Conservation (phyloP, 1,140 invertebrate genomes). For the Ericerus pela region DNA sequence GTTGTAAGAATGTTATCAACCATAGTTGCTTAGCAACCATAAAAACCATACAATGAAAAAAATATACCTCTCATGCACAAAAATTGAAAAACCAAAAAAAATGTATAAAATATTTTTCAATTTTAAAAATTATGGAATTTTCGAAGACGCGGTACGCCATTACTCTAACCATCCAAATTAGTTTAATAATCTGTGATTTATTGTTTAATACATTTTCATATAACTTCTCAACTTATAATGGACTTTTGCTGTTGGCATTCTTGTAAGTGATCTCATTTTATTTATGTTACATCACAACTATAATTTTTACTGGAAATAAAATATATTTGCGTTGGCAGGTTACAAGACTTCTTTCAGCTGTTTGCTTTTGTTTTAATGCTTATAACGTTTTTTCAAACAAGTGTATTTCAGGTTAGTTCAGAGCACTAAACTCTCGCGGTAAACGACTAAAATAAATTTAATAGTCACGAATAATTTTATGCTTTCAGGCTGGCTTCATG, state of each 20-base stretch:
- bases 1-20: too few relatives aligned
- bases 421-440: background rate
- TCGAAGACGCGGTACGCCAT: conserved; percentile 8
- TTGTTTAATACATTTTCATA: conserved; percentile 19
- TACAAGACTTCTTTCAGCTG: conserved; percentile 18
- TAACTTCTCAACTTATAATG: conserved; percentile 9
- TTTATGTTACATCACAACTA: background rate
- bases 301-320: background rate
- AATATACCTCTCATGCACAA: too few relatives aligned
- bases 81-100: too few relatives aligned
- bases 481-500: conserved; percentile 19
- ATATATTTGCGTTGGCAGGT: conserved; percentile 14
- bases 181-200: conserved; percentile 16
- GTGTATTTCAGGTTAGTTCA: conserved; percentile 19
- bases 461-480: conserved; percentile 1
- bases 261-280: background rate
- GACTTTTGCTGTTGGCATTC: background rate
- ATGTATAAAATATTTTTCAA: too few relatives aligned
- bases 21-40: too few relatives aligned
- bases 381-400: conserved; percentile 20
- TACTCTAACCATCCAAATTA: conserved; percentile 8
- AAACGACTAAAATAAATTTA: background rate
- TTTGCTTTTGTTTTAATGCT: conserved; percentile 17
- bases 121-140: conserved; percentile 6
- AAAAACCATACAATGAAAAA: too few relatives aligned